phyloP scores from a whole-genome alignment of 2,888 invertebrate species.

The Actias luna region DNA sequence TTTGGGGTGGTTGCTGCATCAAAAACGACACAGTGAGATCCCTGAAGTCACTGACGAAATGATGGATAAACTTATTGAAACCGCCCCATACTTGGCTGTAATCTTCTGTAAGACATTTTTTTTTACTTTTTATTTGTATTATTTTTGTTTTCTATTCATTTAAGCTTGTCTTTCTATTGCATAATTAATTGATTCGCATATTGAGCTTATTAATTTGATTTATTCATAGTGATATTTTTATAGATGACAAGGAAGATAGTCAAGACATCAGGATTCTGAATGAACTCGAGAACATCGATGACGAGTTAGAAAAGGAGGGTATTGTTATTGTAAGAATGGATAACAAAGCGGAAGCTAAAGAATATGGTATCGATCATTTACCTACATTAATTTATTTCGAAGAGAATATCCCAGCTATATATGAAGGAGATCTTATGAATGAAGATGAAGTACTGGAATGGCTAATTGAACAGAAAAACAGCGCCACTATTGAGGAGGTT shows the following conservation, averaged over 20 bases:
- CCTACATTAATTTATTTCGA: conserved; percentile 94
- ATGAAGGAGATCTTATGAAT: conserved; percentile 95
- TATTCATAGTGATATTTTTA: conserved; percentile 31
- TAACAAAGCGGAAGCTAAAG: conserved; percentile 94
- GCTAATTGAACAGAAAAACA: conserved; percentile 92
- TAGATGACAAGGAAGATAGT: conserved; percentile 94
- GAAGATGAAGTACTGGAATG: conserved; percentile 96
- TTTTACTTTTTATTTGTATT: background rate
- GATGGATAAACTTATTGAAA: conserved; percentile 94
- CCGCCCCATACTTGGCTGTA: conserved; percentile 90
- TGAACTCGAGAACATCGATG: conserved; percentile 95
- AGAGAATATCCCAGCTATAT: conserved; percentile 94
- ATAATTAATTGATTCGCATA: background rate
- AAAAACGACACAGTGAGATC: conserved; percentile 94
- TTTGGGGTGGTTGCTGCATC: conserved; percentile 94
- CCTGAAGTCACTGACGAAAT: conserved; percentile 96
- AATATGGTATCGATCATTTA: conserved; percentile 94
- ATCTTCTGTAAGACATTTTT: conserved; percentile 90
- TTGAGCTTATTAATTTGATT: background rate
- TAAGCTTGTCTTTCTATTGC: background rate
- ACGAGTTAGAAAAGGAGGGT: conserved; percentile 93
- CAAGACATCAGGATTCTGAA: conserved; percentile 93
- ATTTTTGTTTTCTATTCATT: background rate
- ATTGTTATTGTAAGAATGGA: conserved; percentile 95
- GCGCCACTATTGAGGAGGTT: conserved; percentile 96